Conservation (phyloP, 2,888 invertebrate genomes). For the Allophyes oxyacanthae region DNA sequence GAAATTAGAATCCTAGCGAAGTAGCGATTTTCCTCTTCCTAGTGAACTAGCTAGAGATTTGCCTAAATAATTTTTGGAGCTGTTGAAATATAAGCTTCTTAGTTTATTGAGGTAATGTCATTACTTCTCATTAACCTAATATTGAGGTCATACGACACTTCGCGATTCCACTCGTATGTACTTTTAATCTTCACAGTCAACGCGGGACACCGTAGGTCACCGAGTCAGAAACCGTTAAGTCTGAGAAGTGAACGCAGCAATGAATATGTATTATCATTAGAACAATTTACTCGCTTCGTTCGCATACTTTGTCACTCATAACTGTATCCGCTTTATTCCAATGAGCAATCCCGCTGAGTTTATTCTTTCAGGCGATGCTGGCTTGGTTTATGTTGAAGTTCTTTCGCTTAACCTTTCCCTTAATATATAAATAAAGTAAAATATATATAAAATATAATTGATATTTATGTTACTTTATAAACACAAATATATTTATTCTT, state of each 20-base stretch:
- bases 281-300: slow-evolving; percentile 60
- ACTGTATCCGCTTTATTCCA: slow-evolving; percentile 53
- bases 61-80: too few relatives aligned
- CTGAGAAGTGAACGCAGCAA: slow-evolving; percentile 58
- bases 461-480: too few relatives aligned
- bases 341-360: slow-evolving; percentile 18
- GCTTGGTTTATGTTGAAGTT: neutral
- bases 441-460: too few relatives aligned
- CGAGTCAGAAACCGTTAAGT: slow-evolving; percentile 60
- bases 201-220: slow-evolving; percentile 50
- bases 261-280: slow-evolving; percentile 67
- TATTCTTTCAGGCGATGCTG: slow-evolving; percentile 7
- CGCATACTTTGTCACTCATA: slow-evolving; percentile 56
- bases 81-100: slow-evolving; percentile 6
- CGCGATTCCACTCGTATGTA: slow-evolving; percentile 22
- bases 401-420: too few relatives aligned
- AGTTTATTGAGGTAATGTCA: slow-evolving; percentile 7
- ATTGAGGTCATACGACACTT: slow-evolving; percentile 23
- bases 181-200: slow-evolving; percentile 41
- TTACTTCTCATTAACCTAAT: slow-evolving; percentile 22
- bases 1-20: too few relatives aligned
- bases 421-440: too few relatives aligned
- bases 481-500: too few relatives aligned
- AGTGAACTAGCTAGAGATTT: too few relatives aligned
- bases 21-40: too few relatives aligned